Base-by-base conservation (phyloP, 1,140 invertebrate species). In the Rhagoletis pomonella region DNA sequence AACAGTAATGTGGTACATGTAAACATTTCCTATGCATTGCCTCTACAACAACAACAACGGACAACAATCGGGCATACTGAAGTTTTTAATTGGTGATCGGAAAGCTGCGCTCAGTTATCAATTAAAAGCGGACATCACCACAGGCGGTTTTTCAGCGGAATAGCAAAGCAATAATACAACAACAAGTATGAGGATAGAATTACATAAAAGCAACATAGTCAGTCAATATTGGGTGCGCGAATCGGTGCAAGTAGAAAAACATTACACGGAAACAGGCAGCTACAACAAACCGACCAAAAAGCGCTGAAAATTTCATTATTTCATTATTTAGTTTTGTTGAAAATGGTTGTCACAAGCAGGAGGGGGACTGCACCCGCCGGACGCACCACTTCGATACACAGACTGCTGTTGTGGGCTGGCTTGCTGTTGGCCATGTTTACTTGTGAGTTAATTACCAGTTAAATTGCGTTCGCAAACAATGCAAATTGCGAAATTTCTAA, bases 361-460 rank as follows among this genome's bases (percentile, higher is more conserved):
- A 5, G 9, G 60, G 60, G 9, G 10, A 14, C 12, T 12, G 67
- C 12, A 17, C 5, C 47, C 4, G 47, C 29, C 5, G 47, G 73
- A 55, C 29, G 17, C 19, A 19, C 6, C 19, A 50, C n/a, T n/a
- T 7, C 47, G 29, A 50, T 47, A 1, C 73, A n/a, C 39, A n/a
- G 55, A 7, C 73, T 81, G 73, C 17, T 29, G 29, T 50, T 81
- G 73, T 55, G 50, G 73, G 6, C 29, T 50, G 55, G 9, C n/a
- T 81, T 81, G 73, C 44, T 81, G 44, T 81, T 81, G 47, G 42
- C 47, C 47, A 47, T 81, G 73, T 81, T 81, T 81, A 55, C 47
- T 55, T 19, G 73, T 81, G 73, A 81, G 73, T 81, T 81, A 81
- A 81, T 81, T 81, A 7, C 47, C 47, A 81, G 73, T 58, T 42